Evolutionary conservation across 2,797 vertebrate genomes (phyloP), one percentile per base, ranked within the genome.

Genomic region (Forpus xanthops): DNA sequence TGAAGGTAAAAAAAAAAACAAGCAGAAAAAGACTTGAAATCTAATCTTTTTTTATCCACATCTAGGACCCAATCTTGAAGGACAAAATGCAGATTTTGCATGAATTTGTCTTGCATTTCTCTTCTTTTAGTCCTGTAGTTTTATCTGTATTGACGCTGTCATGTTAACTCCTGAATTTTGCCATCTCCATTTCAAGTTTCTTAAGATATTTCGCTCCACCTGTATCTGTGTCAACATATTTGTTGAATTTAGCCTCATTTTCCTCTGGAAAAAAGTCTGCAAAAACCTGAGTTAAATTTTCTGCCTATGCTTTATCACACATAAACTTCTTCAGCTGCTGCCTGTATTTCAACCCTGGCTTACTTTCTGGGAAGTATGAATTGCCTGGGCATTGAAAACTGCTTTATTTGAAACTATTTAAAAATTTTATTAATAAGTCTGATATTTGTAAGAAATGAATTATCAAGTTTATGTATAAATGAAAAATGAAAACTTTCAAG

Each of bases 381-480:
- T 68, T 56, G 27, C 15, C 31, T 61, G 23, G 53, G 19, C 30
- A 85, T 85, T 74, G 47, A 65, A 83, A 52, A 27, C 18, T 28
- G 31, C 74, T 86, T 60, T 85, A 67, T 67, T 45, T 68, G 50
- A 73, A 83, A 70, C 24, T 60, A 3, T 58, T 88, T 53, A 80
- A 65, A 82, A 31, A 30, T 72, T 53, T 55, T 27, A 47, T 65
- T 49, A 41, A 60, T 92, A 88, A 87, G 42, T 82, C 45, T 95
- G 78, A 80, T 87, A 49, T 91, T 94, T 90, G 78, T 71, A 96
- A 82, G 74, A 97, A 97, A 83, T 76, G 77, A 94, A 89, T 80
- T 90, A 91, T 93, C 85, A 95, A 95, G 87, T 93, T 85, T 18
- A 5, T 66, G 52, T 53, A 84, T 61, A 96, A 95, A 88, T 91